Evolutionary conservation across 2,113 vertebrate species (phyloP), one percentile per base, ranked within the genome.

Genomic region (Hemichromis elongatus): DNA sequence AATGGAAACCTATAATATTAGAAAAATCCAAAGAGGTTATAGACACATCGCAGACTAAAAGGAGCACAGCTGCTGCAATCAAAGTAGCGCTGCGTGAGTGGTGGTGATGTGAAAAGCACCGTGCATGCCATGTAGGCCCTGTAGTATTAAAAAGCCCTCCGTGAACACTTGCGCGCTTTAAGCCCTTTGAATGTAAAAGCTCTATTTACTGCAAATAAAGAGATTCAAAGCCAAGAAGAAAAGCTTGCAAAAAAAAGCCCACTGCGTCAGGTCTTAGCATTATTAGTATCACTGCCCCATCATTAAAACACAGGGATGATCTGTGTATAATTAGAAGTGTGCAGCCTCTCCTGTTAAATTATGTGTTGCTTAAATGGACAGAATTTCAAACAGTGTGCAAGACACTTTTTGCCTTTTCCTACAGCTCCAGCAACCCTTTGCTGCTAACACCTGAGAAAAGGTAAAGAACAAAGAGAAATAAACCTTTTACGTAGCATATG

Each of bases 231-330:
- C 26, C 45, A 75, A 33, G 45, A 52, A 75, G 26, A 30, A 52
- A 50, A 2, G 6, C 45, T 19, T 18, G 68, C 6, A 9, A 0
- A 0, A 8, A 52, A 75, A 33, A 30, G 9, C 26, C 16, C 14
- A 50, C 16, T 30, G 18, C 0, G 0, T 75, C 45, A 50, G 45
- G 26, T 75, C 52, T 33, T 75, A n/a, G 45, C 3, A 3, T 75
- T 50, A 75, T 75, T 52, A 52, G 45, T 1, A 75, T 75, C 18
- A 75, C 70, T 75, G 26, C 10, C 3, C 45, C 26, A 75, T 52
- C 45, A 75, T 75, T 75, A 52, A 52, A 30, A 52, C 45, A 75
- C 45, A 50, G 70, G 70, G 2, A 13, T 33, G 45, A 75, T n/a
- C 70, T 52, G 45, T 52, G 4, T 75, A 75, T 33, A 75, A 52